phyloP scores from a whole-genome alignment of 2,888 invertebrate species.

The Hirtodrosophila histrioides region DNA sequence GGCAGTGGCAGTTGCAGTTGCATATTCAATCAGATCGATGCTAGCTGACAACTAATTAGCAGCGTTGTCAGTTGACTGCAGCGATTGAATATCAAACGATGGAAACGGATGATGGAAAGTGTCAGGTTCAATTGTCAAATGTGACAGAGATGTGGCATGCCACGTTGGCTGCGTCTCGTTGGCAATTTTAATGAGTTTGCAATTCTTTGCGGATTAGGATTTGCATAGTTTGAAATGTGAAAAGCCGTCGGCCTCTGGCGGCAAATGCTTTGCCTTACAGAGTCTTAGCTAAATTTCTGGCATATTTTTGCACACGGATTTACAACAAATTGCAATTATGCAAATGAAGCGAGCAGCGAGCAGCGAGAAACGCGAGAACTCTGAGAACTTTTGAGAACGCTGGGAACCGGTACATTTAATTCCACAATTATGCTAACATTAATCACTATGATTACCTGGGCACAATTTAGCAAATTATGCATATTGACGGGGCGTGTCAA shows the following conservation, averaged over 20 bases:
- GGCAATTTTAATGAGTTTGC: conserved; percentile 35
- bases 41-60: conserved; percentile 61
- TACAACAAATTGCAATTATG: conserved; percentile 79
- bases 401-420: conserved; percentile 38
- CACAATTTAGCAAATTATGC: conserved; percentile 69
- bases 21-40: conserved; percentile 27
- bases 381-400: conserved; percentile 1
- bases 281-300: conserved; percentile 60
- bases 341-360: conserved; percentile 49
- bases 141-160: conserved; percentile 26
- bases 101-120: conserved; percentile 50
- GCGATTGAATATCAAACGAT: conserved; percentile 52
- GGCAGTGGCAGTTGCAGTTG: conserved; percentile 15
- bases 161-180: too few relatives aligned
- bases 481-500: conserved; percentile 70
- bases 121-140: conserved; percentile 47
- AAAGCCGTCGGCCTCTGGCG: conserved; percentile 70
- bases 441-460: conserved; percentile 61
- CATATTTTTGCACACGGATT: conserved; percentile 73
- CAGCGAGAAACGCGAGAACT: conserved; percentile 23
- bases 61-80: conserved; percentile 43
- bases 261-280: conserved; percentile 54
- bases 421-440: conserved; percentile 53
- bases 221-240: conserved; percentile 49
- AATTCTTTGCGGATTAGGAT: conserved; percentile 32